Conservation (phyloP, 2,113 vertebrate species). For the Sisor rabdophorus region DNA sequence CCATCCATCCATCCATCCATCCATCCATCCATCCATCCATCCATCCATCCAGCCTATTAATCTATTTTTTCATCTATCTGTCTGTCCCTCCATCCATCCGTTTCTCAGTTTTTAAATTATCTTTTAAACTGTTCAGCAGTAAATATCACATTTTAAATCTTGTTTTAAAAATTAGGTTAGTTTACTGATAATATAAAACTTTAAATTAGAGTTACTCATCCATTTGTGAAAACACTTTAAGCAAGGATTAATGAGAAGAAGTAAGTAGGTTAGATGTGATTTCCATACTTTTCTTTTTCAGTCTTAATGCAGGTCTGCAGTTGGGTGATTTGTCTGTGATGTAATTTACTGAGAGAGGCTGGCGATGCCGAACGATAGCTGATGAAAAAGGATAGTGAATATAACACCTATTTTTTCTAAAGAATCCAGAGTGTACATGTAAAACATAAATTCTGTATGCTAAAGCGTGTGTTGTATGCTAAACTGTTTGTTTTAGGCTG, state of each 20-base stretch:
- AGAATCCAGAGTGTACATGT: neutral
- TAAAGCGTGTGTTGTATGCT: neutral
- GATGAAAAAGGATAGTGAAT: neutral
- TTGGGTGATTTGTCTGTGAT: neutral
- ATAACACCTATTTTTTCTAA: neutral
- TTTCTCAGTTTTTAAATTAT: no score
- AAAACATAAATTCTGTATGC: neutral
- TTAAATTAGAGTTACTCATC: neutral
- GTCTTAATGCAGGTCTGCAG: conserved; percentile 1
- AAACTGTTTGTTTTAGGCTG: neutral
- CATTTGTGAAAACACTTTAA: neutral
- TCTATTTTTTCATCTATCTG: neutral
- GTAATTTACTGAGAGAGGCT: neutral
- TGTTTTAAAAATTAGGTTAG: neutral
- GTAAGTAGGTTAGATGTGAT: neutral
- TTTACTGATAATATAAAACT: neutral
- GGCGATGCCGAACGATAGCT: neutral
- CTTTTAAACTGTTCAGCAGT: neutral
- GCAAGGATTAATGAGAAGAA: neutral
- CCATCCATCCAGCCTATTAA: neutral
- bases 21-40: no score
- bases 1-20: no score
- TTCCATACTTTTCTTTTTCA: neutral
- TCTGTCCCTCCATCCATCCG: no score
- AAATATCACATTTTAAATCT: neutral